Evolutionary conservation across 2,113 vertebrate genomes (phyloP).

Genomic region (Macrotus californicus): DNA sequence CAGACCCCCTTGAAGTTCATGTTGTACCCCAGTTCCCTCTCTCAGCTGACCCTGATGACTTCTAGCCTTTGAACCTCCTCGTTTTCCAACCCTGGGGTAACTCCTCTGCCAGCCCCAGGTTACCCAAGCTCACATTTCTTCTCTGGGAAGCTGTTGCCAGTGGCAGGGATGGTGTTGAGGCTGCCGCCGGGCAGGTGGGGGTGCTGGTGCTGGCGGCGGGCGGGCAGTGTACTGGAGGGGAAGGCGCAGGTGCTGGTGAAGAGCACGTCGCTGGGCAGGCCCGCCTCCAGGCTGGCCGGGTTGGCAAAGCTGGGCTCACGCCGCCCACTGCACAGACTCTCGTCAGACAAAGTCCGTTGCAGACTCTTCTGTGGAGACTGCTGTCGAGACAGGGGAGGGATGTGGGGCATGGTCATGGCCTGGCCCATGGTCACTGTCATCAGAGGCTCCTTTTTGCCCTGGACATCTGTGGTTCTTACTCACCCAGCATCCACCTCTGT

Average conservation of each 20-base stretch:
- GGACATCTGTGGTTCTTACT: neutral
- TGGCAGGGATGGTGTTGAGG: neutral
- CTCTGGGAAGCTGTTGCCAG: conserved; percentile 71
- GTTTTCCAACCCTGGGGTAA: neutral
- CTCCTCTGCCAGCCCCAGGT: neutral
- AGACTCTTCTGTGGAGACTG: conserved; percentile 85
- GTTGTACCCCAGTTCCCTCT: accelerated
- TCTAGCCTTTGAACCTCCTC: neutral
- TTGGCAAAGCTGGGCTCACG: conserved; percentile 84
- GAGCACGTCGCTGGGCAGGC: conserved; percentile 81
- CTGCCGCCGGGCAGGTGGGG: conserved; percentile 47
- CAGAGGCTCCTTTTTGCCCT: neutral
- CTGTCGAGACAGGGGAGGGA: neutral
- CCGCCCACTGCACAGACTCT: conserved; percentile 91
- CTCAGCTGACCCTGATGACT: neutral
- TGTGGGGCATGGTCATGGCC: accelerated
- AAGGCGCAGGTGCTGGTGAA: conserved; percentile 83
- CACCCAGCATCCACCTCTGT: neutral
- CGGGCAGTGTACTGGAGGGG: conserved; percentile 84
- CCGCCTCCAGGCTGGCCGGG: conserved; percentile 76
- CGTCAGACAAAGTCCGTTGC: conserved; percentile 91
- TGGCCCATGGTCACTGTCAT: accelerated
- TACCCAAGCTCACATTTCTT: conserved; percentile 82
- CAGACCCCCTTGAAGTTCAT: accelerated
- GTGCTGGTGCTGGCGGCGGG: conserved; percentile 79